Base-by-base conservation (phyloP, 2,888 invertebrate species). In the Synergus gifuensis region DNA sequence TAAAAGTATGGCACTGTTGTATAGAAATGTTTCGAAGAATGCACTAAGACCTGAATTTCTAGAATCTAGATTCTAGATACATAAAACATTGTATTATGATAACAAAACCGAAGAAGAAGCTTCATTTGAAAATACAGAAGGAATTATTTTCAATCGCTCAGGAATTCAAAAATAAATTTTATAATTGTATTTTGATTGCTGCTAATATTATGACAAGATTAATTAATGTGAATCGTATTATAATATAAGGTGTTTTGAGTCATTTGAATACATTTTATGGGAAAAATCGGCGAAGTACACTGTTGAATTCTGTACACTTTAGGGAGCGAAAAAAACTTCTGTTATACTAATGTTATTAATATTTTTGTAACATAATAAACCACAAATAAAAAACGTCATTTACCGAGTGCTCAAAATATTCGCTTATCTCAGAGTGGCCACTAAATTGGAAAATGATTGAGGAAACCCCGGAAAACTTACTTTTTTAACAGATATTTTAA, bases 291-390 rank as follows among this genome's bases (percentile, higher is more conserved):
- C 62, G 77, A 78, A 76, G 12, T 62, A 80, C 81, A 83, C 79
- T 81, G 82, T 83, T 83, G 76, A 78, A 82, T 82, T 82, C 76
- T 80, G 79, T 82, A 81, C 81, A 82, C 84, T 77, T 5, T 4
- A 69, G 78, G 42, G 78, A 54, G 40, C 76, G 77, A 60, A 77
- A 80, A 64, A 82, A 77, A 77, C 78, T 78, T 83, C 76, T 79
- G 79, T 81, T 80, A 73, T 58, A 81, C 81, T 84, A 81, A 83
- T 83, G 76, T 82, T 79, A 83, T 78, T 83, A 84, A 83, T 86
- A 86, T 86, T 86, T 86, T 86, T 86, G 84, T 86, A 86, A 85
- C 82, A 79, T 79, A 82, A 82, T 69, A 58, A 83, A 79, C 80
- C 64, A 76, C 76, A 81, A 80, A 82, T 79, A 79, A 83, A 85